Evolutionary conservation across 2,888 invertebrate species (phyloP), one percentile per base, ranked within the genome.

Genomic region (Coleophora flavipennella): DNA sequence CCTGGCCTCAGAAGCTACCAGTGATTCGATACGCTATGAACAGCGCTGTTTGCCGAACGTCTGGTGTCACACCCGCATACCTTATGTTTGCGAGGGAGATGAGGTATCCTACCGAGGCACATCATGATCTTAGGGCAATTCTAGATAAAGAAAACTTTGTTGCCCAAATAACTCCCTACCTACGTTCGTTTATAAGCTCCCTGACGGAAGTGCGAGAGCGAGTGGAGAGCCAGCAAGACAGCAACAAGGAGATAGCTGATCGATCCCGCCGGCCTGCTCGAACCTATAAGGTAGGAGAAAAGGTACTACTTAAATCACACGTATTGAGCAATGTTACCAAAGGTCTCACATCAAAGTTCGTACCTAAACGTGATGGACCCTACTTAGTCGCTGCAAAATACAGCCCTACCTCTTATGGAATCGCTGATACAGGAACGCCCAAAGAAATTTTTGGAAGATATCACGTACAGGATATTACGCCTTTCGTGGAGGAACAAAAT

Each of bases 331-430:
- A 39, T 8, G 32, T 40, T n/a, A 11, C 13, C 3, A 31, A 39
- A 35, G 45, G 45, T 7, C 20, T 34, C 11, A 45, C 35, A 13
- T 29, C 55, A 4, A 65, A 65, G 36, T 55, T 63, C 38, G 48
- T 49, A 10, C 58, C 62, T 4, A 47, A 55, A 37, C 40, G 60
- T 6, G 61, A 60, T 49, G 61, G 61, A n/a, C 60, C 59, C 0
- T 62, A 62, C n/a, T n/a, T n/a, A n/a, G n/a, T n/a, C n/a, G n/a
- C n/a, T n/a, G n/a, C n/a, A n/a, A n/a, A n/a, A n/a, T n/a, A n/a
- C n/a, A n/a, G n/a, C n/a, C n/a, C n/a, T n/a, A n/a, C n/a, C n/a
- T n/a, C n/a, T n/a, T n/a, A n/a, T n/a, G n/a, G n/a, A n/a, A n/a
- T n/a, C n/a, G n/a, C n/a, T n/a, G n/a, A n/a, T n/a, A n/a, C n/a